A percentile compares a stretch with the other conserved stretches of the same genome.
Conservation (phyloP, 2,888 invertebrate genomes). For the Gibbula magus region DNA sequence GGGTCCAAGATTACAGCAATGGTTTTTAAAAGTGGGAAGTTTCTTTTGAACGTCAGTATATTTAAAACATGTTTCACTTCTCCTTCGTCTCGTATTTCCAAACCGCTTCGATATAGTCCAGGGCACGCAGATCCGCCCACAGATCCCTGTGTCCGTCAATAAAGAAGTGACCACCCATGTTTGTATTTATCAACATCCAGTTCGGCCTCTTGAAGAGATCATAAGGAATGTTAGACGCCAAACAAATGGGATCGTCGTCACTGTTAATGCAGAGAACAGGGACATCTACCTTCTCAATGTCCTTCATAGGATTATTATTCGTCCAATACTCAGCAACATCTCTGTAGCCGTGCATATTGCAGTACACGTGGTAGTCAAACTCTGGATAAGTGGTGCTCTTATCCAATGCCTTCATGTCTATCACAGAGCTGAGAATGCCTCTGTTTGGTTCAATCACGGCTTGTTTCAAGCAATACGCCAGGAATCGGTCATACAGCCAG, state of each 20-base stretch:
- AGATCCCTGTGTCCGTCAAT: slow-evolving; percentile 47
- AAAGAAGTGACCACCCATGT: slow-evolving; percentile 70
- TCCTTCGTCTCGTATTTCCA: not conserved
- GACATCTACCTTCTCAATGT: slow-evolving; percentile 48
- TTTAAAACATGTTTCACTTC: not conserved
- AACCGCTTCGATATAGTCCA: slow-evolving; percentile 61
- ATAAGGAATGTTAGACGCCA: slow-evolving; percentile 56
- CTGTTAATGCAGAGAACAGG: slow-evolving; percentile 51
- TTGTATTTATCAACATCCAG: slow-evolving; percentile 61
- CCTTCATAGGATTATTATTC: slow-evolving; percentile 50
- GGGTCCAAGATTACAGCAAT: too few relatives aligned
- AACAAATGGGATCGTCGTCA: slow-evolving; percentile 58
- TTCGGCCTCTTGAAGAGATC: slow-evolving; percentile 65
- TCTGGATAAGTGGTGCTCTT: slow-evolving; percentile 30
- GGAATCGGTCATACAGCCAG: slow-evolving; percentile 32
- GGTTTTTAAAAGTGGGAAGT: too few relatives aligned
- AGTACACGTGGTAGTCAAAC: slow-evolving; percentile 40
- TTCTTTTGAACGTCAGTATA: too few relatives aligned
- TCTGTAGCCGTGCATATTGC: slow-evolving; percentile 33
- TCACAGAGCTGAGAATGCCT: slow-evolving; percentile 23
- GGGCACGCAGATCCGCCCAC: slow-evolving; percentile 58
- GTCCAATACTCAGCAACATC: slow-evolving; percentile 47
- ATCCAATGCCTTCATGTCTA: slow-evolving; percentile 39
- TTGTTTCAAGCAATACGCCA: slow-evolving; percentile 31
- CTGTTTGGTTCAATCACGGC: slow-evolving; percentile 35